Evolutionary conservation across 37 sponge, comb jelly and placozoan species (phyloP).

Genomic region (Axinella damicornis): DNA sequence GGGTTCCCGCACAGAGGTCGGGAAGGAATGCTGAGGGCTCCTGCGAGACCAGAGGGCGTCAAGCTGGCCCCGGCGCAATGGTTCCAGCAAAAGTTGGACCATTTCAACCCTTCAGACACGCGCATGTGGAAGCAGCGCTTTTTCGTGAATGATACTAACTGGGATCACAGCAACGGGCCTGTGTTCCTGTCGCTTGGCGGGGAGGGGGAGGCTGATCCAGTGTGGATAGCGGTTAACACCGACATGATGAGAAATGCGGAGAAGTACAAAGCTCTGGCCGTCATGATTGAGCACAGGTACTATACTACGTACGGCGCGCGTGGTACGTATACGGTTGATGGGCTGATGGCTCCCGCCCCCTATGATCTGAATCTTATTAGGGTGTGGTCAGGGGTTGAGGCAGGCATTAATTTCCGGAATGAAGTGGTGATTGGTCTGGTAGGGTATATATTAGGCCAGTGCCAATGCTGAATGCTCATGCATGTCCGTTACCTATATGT

Average conservation of each 20-base stretch:
- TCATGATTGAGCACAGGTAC: constrained; percentile 82
- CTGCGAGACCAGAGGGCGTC: constrained; percentile 2
- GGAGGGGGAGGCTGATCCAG: constrained; percentile 78
- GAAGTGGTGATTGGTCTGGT: too few species aligned
- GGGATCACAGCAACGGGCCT: constrained; percentile 66
- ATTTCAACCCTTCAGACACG: constrained; percentile 38
- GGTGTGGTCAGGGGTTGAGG: too few species aligned
- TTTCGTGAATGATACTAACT: constrained; percentile 79
- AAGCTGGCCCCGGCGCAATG: constrained; percentile 55
- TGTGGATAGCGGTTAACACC: constrained; percentile 73
- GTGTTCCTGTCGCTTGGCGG: constrained; percentile 93
- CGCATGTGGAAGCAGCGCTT: constrained; percentile 83
- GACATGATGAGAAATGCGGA: constrained; percentile 72
- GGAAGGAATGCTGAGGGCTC: constrained; percentile 1
- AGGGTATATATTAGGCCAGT: too few species aligned
- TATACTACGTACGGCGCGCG: too few species aligned
- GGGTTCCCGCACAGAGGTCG: not conserved
- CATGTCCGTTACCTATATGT: too few species aligned
- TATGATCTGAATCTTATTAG: too few species aligned
- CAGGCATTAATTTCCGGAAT: too few species aligned
- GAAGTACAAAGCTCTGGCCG: constrained; percentile 72
- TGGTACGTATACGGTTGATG: too few species aligned
- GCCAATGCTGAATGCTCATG: too few species aligned
- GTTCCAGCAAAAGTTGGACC: constrained; percentile 80
- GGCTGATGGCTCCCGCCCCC: too few species aligned